A percentile compares a stretch with the other conserved stretches of the same genome.
Evolutionary conservation across 2,113 vertebrate genomes (phyloP).

Genomic region (Lepisosteus oculatus): DNA sequence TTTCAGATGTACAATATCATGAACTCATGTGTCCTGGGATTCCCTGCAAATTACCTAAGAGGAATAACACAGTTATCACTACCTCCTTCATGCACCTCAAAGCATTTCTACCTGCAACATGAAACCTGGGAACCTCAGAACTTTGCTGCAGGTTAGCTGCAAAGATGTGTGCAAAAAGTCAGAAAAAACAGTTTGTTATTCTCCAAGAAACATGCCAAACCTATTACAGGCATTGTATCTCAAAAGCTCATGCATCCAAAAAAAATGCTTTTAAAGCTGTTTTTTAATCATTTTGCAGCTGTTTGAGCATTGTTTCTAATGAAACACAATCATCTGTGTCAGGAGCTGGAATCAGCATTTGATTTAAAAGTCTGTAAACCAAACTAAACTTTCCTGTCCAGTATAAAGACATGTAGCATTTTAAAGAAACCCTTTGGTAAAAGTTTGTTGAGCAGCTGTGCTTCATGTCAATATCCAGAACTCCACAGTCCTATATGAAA

Average conservation of each 20-base stretch:
- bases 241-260: neutral
- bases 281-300: conserved; percentile 1
- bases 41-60: neutral
- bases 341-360: neutral
- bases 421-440: too few species aligned
- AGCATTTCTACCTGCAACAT: neutral
- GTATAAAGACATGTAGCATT: conserved; percentile 2
- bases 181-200: neutral
- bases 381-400: conserved; percentile 4
- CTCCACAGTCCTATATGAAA: too few species aligned
- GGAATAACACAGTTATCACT: neutral
- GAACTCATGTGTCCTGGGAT: neutral
- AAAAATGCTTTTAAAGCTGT: neutral
- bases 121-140: neutral
- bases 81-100: neutral
- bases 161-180: neutral
- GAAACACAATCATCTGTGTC: neutral
- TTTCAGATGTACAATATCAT: too few species aligned
- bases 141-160: neutral
- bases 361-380: conserved; percentile 20
- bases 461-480: too few species aligned
- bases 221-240: neutral
- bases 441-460: too few species aligned
- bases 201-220: neutral
- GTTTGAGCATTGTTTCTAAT: conserved; percentile 2